A percentile compares a stretch with the other conserved stretches of the same genome.
Evolutionary conservation across 2,888 invertebrate genomes (phyloP).

Genomic region (Willowsia nigromaculata): DNA sequence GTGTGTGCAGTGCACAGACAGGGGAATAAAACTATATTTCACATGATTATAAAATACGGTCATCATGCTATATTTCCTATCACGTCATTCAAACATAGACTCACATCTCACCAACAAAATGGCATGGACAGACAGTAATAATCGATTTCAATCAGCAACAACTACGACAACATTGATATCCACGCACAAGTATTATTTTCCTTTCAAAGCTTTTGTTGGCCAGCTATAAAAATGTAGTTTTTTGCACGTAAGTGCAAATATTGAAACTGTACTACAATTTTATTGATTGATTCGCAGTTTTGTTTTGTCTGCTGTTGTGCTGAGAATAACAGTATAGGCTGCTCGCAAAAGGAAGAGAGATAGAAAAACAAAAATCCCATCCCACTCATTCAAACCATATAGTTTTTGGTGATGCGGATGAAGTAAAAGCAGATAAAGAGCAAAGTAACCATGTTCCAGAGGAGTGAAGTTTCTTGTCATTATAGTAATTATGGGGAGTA

Average conservation of each 20-base stretch:
- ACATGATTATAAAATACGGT: background rate
- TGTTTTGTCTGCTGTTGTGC: background rate
- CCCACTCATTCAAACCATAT: background rate
- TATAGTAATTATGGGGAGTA: conserved; percentile 29
- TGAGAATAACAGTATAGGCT: background rate
- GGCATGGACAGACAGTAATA: conserved; percentile 29
- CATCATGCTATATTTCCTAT: background rate
- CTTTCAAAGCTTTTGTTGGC: background rate
- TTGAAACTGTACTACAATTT: background rate
- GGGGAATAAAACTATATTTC: background rate
- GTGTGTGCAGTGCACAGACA: background rate
- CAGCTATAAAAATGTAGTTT: conserved; percentile 11
- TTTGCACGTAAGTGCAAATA: background rate
- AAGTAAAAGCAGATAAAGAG: background rate
- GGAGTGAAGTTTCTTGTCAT: background rate
- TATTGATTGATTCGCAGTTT: background rate
- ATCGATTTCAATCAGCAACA: conserved; percentile 27
- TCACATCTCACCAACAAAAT: background rate
- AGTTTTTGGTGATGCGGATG: background rate
- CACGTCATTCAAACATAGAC: background rate
- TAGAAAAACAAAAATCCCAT: background rate
- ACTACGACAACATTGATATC: background rate
- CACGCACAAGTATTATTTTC: background rate
- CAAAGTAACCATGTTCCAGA: background rate
- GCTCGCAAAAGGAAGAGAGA: background rate